phyloP scores from a whole-genome alignment of 2,888 invertebrate genomes.

The Leistus spinibarbis region DNA sequence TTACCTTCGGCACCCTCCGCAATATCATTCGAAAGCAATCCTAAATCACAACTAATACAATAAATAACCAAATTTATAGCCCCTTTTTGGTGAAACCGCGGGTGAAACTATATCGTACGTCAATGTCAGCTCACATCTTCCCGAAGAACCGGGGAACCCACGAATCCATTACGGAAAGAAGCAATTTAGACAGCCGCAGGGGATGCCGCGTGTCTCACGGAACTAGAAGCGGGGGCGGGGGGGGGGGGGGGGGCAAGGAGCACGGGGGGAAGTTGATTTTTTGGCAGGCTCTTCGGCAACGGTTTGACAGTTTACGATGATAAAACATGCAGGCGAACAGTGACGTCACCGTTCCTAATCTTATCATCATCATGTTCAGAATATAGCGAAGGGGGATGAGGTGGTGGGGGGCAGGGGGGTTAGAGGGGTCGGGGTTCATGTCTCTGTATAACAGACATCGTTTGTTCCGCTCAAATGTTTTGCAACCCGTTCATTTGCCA shows the following conservation, averaged over 20 bases:
- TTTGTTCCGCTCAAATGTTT: background rate
- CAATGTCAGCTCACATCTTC: background rate
- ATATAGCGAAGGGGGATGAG: too few relatives aligned
- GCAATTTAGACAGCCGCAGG: constrained; percentile 16
- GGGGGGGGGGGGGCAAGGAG: too few relatives aligned
- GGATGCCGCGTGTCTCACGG: too few relatives aligned
- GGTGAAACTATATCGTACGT: background rate
- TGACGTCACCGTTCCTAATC: constrained; percentile 23
- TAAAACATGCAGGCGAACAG: constrained; percentile 27
- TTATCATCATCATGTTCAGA: constrained; percentile 16
- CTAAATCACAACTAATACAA: background rate
- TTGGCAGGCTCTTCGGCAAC: constrained; percentile 9
- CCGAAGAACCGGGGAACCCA: background rate
- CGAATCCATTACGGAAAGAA: constrained; percentile 33
- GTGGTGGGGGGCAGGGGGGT: too few relatives aligned
- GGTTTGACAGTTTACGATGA: constrained; percentile 32
- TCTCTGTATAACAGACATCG: background rate
- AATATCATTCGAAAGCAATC: background rate
- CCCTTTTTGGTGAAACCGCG: too few relatives aligned
- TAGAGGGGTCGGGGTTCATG: too few relatives aligned
- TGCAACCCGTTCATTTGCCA: background rate
- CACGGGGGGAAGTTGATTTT: constrained; percentile 27
- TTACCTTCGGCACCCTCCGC: background rate
- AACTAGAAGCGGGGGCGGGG: too few relatives aligned
- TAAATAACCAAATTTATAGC: background rate